These are phyloP conservation scores for Ectemnius cavifrons DNA, from an alignment of 2,888 invertebrate genomes.

Conservation along the genomic window DNA sequence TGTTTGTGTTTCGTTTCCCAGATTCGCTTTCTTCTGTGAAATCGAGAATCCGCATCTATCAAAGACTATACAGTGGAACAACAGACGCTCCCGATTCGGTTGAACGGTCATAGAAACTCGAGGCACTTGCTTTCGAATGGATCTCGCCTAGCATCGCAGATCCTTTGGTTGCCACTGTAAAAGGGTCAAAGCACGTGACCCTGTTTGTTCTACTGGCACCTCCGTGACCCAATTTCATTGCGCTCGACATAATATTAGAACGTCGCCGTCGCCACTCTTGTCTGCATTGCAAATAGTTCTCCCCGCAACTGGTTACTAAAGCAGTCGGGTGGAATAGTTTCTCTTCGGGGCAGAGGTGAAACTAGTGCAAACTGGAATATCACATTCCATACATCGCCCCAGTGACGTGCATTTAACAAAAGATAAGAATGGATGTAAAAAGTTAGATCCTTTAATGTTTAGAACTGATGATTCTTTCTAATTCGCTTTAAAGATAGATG, in stretches of 20 bases:
- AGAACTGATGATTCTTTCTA: too few species aligned
- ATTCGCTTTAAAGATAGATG: too few species aligned
- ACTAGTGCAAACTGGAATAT: neutral
- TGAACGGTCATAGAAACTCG: too few species aligned
- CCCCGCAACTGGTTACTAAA: neutral
- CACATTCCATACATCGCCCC: neutral
- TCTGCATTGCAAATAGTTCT: slow-evolving; percentile 23
- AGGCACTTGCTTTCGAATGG: too few species aligned
- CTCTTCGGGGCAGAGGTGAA: neutral
- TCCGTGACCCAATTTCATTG: slow-evolving; percentile 49
- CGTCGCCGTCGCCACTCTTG: slow-evolving; percentile 29
- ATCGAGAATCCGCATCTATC: too few species aligned
- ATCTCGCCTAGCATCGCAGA: slow-evolving; percentile 1
- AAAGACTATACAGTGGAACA: too few species aligned
- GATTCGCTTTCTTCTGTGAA: too few species aligned
- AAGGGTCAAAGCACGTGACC: slow-evolving; percentile 39
- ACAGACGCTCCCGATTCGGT: too few species aligned
- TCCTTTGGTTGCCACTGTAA: neutral
- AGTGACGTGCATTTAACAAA: too few species aligned
- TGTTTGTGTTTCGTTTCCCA: too few species aligned
- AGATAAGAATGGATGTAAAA: too few species aligned
- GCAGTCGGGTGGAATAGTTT: neutral
- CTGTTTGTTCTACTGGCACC: slow-evolving; percentile 44
- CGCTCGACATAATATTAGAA: slow-evolving; percentile 23
- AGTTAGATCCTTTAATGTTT: too few species aligned